These are phyloP conservation scores for Rotaria socialis DNA, from an alignment of 2,888 invertebrate species.

Conservation along the genomic window DNA sequence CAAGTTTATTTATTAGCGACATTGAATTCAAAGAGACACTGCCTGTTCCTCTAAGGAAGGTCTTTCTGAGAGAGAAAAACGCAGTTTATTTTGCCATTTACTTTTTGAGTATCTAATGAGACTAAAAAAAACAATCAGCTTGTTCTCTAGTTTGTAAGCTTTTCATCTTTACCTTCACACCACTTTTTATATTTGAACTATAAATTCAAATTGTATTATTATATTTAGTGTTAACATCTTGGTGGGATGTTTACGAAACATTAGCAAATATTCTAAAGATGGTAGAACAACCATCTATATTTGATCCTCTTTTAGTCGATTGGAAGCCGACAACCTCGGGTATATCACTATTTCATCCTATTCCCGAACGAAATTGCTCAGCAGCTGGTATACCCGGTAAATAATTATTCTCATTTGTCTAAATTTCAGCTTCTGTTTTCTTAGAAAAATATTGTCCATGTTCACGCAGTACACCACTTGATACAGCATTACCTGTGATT, in stretches of 20 bases:
- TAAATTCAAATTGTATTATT: not conserved
- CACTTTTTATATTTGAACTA: too few species aligned
- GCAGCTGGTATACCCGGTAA: slow-evolving; percentile 40
- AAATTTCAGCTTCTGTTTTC: not conserved
- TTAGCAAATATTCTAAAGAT: slow-evolving; percentile 36
- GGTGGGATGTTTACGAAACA: slow-evolving; percentile 44
- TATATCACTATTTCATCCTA: slow-evolving; percentile 34
- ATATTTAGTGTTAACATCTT: slow-evolving; percentile 39
- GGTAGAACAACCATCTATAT: not conserved
- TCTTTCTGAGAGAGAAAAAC: too few species aligned
- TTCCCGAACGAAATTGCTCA: slow-evolving; percentile 36
- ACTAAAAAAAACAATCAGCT: too few species aligned
- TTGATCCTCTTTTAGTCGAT: not conserved
- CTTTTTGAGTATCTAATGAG: too few species aligned
- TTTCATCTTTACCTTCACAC: too few species aligned
- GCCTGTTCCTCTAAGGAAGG: too few species aligned
- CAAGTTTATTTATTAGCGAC: too few species aligned
- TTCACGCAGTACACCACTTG: not conserved
- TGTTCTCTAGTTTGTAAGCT: too few species aligned
- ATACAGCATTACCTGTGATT: slow-evolving; percentile 31
- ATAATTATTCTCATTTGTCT: not conserved
- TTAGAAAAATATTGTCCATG: slow-evolving; percentile 26
- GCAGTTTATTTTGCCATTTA: too few species aligned
- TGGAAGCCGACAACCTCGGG: slow-evolving; percentile 33
- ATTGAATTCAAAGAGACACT: too few species aligned